Evolutionary conservation across 1,140 invertebrate species (phyloP).

Genomic region (Thalassaphorura encarpata): DNA sequence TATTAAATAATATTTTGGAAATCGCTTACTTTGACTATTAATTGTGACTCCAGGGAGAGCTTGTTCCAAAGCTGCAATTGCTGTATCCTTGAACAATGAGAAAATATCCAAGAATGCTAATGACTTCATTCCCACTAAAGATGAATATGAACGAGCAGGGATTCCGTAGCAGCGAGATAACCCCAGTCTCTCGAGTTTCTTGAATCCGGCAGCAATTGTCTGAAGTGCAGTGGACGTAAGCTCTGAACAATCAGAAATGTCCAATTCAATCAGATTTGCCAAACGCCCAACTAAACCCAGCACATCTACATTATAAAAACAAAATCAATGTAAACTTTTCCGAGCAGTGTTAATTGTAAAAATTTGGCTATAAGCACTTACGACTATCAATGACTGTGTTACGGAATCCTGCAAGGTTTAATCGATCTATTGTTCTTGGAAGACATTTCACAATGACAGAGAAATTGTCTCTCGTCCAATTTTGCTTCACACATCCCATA

Average conservation of each 20-base stretch:
- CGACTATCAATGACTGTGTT: not conserved
- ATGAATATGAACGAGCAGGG: conserved; percentile 45
- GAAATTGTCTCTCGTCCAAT: not conserved
- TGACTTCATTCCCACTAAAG: conserved; percentile 43
- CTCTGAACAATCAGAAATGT: not conserved
- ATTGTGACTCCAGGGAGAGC: conserved; percentile 47
- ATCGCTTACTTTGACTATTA: too few species aligned
- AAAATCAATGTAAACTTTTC: not conserved
- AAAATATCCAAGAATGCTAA: conserved; percentile 63
- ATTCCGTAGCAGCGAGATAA: conserved; percentile 74
- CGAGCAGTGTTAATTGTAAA: not conserved
- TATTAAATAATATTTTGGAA: too few species aligned
- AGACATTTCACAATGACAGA: not conserved
- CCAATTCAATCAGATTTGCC: not conserved
- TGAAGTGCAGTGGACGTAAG: not conserved
- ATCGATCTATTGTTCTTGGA: not conserved
- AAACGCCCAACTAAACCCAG: not conserved
- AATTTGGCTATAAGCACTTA: not conserved
- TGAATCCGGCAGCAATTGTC: not conserved
- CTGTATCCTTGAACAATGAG: conserved; percentile 53
- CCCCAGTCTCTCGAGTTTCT: conserved; percentile 62
- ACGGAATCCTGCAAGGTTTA: not conserved
- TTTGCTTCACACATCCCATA: not conserved
- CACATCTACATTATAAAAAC: not conserved
- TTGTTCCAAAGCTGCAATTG: conserved; percentile 47